A percentile compares a stretch with the other conserved stretches of the same genome.
Conservation (phyloP, 2,888 invertebrate genomes). For the Scaptomyza polygonia region DNA sequence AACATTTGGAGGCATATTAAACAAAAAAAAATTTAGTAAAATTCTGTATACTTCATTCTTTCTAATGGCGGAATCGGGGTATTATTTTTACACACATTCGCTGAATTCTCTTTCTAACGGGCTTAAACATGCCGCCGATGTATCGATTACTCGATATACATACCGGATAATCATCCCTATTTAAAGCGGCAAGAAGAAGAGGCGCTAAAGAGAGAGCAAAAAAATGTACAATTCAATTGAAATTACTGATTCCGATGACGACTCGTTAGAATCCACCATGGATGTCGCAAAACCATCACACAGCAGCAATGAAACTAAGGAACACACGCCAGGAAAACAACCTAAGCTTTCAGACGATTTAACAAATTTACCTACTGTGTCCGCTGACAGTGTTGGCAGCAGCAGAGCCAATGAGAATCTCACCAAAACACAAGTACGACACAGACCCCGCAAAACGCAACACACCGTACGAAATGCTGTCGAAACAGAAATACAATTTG, state of each 20-base stretch:
- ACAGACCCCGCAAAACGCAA: conserved; percentile 61
- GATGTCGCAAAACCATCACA: conserved; percentile 3
- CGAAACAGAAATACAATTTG: conserved; percentile 60
- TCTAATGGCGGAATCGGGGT: too few relatives aligned
- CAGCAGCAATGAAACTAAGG: conserved; percentile 8
- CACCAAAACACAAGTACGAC: conserved; percentile 23
- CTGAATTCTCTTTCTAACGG: conserved; percentile 37
- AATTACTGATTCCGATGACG: conserved; percentile 68
- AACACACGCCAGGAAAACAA: conserved; percentile 30
- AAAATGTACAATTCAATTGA: conserved; percentile 54
- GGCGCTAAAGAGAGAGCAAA: background rate
- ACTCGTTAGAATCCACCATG: conserved; percentile 17
- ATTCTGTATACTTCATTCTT: too few relatives aligned
- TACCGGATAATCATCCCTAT: conserved; percentile 3
- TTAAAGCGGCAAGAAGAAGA: conserved; percentile 9
- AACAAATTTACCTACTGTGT: background rate
- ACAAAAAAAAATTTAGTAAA: too few relatives aligned
- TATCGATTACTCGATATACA: conserved; percentile 16
- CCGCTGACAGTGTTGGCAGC: background rate
- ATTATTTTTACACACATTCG: too few relatives aligned
- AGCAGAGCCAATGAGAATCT: background rate
- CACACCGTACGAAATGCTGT: conserved; percentile 52
- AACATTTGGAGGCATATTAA: conserved; percentile 39
- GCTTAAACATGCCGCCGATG: background rate
- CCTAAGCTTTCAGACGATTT: background rate